phyloP scores from a whole-genome alignment of 2,888 invertebrate genomes.

The Cheiracanthium punctorium region DNA sequence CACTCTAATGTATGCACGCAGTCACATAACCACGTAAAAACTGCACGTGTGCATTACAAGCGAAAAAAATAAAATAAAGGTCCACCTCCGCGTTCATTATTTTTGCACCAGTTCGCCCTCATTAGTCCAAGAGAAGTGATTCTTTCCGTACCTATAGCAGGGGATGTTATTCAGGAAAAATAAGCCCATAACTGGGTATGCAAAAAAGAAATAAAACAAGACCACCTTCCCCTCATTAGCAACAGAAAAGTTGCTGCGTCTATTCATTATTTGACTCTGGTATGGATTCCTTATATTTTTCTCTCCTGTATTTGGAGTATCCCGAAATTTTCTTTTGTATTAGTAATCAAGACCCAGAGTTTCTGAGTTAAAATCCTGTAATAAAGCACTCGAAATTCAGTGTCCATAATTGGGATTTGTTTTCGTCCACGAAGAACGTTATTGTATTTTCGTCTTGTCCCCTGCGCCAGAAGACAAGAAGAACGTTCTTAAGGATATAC shows the following conservation, averaged over 20 bases:
- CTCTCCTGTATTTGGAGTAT: neutral
- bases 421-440: conserved; percentile 50
- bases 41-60: neutral
- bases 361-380: conserved; percentile 53
- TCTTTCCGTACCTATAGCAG: conserved; percentile 21
- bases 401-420: conserved; percentile 62
- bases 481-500: neutral
- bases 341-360: conserved; percentile 56
- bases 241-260: conserved; percentile 52
- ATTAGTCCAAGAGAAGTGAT: conserved; percentile 61
- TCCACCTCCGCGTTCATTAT: conserved; percentile 49
- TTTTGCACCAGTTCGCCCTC: conserved; percentile 51
- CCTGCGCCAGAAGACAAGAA: neutral
- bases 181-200: conserved; percentile 63
- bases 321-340: conserved; percentile 41
- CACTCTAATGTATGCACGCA: too few species aligned
- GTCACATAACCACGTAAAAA: neutral
- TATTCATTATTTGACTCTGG: conserved; percentile 44
- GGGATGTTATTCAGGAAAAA: conserved; percentile 66
- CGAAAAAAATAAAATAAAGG: neutral
- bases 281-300: conserved; percentile 40
- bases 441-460: conserved; percentile 43
- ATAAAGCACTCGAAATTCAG: conserved; percentile 51
- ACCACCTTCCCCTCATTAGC: conserved; percentile 64
- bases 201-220: conserved; percentile 46